phyloP scores from a whole-genome alignment of 2,797 vertebrate species.

The Sandelia bainsii region DNA sequence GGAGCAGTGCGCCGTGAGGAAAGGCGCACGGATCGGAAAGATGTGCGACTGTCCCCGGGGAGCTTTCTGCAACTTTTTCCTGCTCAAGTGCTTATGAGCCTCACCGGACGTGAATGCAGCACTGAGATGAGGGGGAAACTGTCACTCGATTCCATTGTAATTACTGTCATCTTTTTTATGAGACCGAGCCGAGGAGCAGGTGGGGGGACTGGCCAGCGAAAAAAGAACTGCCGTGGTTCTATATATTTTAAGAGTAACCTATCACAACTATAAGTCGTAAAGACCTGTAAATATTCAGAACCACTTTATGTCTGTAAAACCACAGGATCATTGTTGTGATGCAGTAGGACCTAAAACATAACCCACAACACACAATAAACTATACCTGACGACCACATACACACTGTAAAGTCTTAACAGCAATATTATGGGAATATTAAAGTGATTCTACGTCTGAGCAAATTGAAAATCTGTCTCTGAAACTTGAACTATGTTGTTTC shows the following conservation, averaged over 20 bases:
- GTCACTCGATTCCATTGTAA: constrained; percentile 58
- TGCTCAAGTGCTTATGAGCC: constrained; percentile 83
- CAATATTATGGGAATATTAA: constrained; percentile 29
- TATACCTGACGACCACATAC: constrained; percentile 19
- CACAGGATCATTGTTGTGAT: constrained; percentile 36
- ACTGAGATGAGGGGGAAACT: constrained; percentile 1
- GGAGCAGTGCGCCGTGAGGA: constrained; percentile 85
- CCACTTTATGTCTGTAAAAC: constrained; percentile 31
- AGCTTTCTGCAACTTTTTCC: constrained; percentile 81
- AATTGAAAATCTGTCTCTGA: constrained; percentile 35
- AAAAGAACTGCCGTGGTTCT: constrained; percentile 37
- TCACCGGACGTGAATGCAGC: constrained; percentile 43
- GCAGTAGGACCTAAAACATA: constrained; percentile 21
- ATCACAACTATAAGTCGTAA: constrained; percentile 1
- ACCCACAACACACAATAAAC: constrained; percentile 32
- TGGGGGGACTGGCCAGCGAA: constrained; percentile 40
- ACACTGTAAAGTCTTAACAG: constrained; percentile 32
- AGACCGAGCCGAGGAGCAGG: constrained; percentile 38
- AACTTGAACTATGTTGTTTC: constrained; percentile 53
- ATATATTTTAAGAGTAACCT: constrained; percentile 25
- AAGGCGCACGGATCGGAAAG: constrained; percentile 86
- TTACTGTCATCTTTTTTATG: constrained; percentile 61
- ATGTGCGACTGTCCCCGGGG: constrained; percentile 80
- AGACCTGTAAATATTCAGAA: constrained; percentile 51
- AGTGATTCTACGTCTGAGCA: constrained; percentile 24